These are phyloP conservation scores for Phaenicophaeus curvirostris DNA, from an alignment of 2,797 vertebrate genomes.

Conservation along the genomic window DNA sequence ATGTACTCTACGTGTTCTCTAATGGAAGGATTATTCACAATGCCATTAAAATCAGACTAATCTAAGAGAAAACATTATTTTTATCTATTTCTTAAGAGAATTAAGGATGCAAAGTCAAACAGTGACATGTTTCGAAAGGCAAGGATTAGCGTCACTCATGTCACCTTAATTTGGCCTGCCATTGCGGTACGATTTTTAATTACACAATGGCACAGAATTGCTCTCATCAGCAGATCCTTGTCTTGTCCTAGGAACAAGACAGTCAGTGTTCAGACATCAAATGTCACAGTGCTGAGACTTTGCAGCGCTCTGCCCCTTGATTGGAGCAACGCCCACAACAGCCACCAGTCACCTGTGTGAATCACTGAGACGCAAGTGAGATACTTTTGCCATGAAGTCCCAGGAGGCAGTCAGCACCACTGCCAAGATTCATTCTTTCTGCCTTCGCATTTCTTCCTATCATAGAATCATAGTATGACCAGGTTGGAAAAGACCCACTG, in stretches of 20 bases:
- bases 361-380: background rate
- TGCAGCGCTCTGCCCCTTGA: background rate
- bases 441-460: background rate
- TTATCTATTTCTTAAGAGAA: background rate
- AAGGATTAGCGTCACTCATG: background rate
- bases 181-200: accelerated
- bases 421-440: background rate
- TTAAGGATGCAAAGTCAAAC: background rate
- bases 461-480: too few species aligned
- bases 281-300: background rate
- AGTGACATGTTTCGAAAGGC: background rate
- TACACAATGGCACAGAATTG: background rate
- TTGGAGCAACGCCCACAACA: background rate
- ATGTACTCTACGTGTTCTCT: accelerated
- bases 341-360: background rate
- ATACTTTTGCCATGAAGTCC: background rate
- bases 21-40: background rate
- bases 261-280: accelerated
- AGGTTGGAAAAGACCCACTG: too few species aligned
- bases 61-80: background rate
- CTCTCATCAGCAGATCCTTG: background rate
- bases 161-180: background rate
- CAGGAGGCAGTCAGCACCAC: accelerated
- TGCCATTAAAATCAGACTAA: background rate
- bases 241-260: background rate